phyloP scores from a whole-genome alignment of 2,797 vertebrate genomes.

The Muraenolepis orangiensis region DNA sequence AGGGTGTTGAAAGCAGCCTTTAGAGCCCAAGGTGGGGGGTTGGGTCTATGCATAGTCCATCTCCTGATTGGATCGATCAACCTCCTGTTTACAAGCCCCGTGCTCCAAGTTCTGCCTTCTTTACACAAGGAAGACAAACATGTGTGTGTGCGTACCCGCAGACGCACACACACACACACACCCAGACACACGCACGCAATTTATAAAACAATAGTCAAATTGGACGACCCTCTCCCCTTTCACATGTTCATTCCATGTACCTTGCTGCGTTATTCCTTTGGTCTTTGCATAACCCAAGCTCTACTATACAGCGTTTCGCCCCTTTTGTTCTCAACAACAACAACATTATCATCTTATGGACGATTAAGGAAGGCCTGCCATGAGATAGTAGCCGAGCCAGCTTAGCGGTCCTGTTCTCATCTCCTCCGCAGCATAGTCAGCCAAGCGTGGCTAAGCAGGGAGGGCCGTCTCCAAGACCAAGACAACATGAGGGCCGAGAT shows the following conservation, averaged over 20 bases:
- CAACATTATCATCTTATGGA: neutral
- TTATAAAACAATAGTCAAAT: neutral
- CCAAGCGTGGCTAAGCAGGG: constrained; percentile 41
- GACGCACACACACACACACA: neutral
- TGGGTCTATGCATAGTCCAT: constrained; percentile 12
- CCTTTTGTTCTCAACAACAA: neutral
- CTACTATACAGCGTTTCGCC: neutral
- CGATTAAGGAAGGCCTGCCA: constrained; percentile 20
- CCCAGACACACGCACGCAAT: neutral
- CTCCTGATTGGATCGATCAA: constrained; percentile 30
- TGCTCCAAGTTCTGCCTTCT: constrained; percentile 9
- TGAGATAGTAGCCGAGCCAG: constrained; percentile 32
- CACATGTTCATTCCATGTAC: constrained; percentile 19
- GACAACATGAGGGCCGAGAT: constrained; percentile 47
- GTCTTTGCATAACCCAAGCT: constrained; percentile 1
- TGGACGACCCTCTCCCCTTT: neutral
- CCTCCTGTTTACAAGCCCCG: constrained; percentile 21
- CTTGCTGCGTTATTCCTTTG: neutral
- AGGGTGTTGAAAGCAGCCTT: constrained; percentile 8
- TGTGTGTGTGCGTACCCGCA: neutral
- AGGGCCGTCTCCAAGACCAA: constrained; percentile 38
- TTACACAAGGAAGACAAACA: neutral
- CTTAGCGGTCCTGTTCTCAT: constrained; percentile 49
- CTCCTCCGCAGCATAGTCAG: constrained; percentile 44
- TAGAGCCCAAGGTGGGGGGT: neutral